Evolutionary conservation across 2,113 vertebrate species (phyloP).

Genomic region (Silurus glanis): DNA sequence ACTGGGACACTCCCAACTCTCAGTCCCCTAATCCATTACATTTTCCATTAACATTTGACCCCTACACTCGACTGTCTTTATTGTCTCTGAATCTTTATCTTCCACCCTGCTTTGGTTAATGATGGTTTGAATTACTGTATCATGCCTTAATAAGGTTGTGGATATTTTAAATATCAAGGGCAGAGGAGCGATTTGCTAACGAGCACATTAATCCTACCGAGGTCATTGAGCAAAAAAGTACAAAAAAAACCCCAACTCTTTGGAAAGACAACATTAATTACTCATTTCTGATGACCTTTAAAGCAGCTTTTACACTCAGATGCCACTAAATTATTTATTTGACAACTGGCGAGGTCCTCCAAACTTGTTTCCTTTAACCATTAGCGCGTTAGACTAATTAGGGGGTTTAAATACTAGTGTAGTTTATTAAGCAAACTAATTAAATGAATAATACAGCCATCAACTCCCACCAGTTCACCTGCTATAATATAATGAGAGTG

Average conservation of each 20-base stretch:
- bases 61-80: background rate
- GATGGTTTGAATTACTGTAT: conserved; percentile 2
- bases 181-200: background rate
- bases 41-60: conserved; percentile 1
- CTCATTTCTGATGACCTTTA: background rate
- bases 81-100: background rate
- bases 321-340: background rate
- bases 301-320: background rate
- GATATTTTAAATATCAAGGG: conserved; percentile 21
- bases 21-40: background rate
- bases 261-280: background rate
- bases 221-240: background rate
- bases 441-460: background rate
- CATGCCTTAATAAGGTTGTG: background rate
- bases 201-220: background rate
- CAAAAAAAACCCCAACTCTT: background rate
- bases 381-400: background rate
- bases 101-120: background rate
- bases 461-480: background rate
- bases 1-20: background rate
- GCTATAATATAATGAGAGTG: background rate
- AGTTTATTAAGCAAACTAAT: background rate
- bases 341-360: background rate
- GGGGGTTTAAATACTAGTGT: background rate
- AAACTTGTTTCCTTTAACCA: background rate